Evolutionary conservation across 2,888 invertebrate species (phyloP), one percentile per base, ranked within the genome.

Genomic region (Ennomos fuscantarius): DNA sequence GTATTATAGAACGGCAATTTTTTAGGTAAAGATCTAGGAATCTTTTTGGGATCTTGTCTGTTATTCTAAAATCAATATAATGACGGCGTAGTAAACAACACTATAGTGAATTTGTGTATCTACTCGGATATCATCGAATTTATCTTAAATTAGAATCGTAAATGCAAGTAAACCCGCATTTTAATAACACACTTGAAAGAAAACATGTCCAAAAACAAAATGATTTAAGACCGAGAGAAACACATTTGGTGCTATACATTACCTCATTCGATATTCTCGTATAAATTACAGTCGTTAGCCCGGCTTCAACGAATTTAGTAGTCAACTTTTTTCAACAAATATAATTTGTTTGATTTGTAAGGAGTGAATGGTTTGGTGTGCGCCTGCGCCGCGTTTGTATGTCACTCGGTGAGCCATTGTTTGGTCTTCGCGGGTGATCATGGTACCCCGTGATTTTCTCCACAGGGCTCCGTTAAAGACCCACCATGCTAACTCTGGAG

Each of bases 341-440:
- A 89, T 87, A 90, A 90, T 90, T 89, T 89, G 88, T 89, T 87
- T 89, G 88, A 89, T 88, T 90, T 91, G 87, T 89, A 87, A 84
- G 83, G 88, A 85, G 78, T 83, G 86, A 87, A 88, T 87, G 75
- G 84, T 53, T 72, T 73, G 68, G 66, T 65, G 81, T 79, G 77
- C 78, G 81, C 75, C 76, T 81, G 82, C 81, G 77, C 79, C 77
- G 74, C 74, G 74, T 71, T 74, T 74, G 72, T 66, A 70, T 74
- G 80, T 69, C 74, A 77, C 78, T 78, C 74, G 72, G 73, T 72
- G 66, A 70, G 63, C 68, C 78, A 83, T 91, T 91, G 91, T 91
- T 78, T 81, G 82, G 60, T 62, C 79, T 76, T 84, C 82, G 81
- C 89, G 90, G 91, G 91, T 76, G 88, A 82, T 86, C 90, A 63